Percentiles rank a stretch among this genome's conserved stretches.
phyloP scores from a whole-genome alignment of 2,113 vertebrate species.

The Neofelis nebulosa region DNA sequence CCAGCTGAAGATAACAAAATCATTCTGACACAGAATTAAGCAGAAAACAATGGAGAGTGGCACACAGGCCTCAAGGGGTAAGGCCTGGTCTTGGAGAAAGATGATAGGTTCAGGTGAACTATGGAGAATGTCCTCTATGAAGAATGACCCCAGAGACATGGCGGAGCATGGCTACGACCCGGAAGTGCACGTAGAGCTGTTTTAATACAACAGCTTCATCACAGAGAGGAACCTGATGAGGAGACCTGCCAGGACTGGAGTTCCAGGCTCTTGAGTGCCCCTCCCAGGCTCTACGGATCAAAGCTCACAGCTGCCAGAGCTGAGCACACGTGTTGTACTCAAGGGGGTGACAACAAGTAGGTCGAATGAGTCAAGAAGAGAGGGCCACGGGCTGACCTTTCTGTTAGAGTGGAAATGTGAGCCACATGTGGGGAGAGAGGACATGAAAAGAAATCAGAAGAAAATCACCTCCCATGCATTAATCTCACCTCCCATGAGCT shows the following conservation, averaged over 20 bases:
- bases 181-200: background rate
- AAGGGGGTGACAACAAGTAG: rapidly evolving
- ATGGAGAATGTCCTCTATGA: background rate
- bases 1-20: background rate
- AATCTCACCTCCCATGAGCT: background rate
- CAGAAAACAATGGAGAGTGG: background rate
- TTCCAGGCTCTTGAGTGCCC: background rate
- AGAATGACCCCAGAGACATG: background rate
- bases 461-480: background rate
- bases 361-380: rapidly evolving
- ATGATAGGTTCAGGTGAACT: too few relatives aligned
- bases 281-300: rapidly evolving
- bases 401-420: background rate
- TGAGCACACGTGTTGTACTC: rapidly evolving
- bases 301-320: background rate
- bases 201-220: background rate
- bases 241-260: background rate
- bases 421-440: background rate
- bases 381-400: background rate
- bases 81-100: background rate
- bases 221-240: background rate
- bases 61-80: rapidly evolving
- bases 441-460: background rate
- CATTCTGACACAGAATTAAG: background rate
- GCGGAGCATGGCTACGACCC: background rate